Evolutionary conservation across 2,797 vertebrate species (phyloP), one percentile per base, ranked within the genome.

Genomic region (Dallia pectoralis): DNA sequence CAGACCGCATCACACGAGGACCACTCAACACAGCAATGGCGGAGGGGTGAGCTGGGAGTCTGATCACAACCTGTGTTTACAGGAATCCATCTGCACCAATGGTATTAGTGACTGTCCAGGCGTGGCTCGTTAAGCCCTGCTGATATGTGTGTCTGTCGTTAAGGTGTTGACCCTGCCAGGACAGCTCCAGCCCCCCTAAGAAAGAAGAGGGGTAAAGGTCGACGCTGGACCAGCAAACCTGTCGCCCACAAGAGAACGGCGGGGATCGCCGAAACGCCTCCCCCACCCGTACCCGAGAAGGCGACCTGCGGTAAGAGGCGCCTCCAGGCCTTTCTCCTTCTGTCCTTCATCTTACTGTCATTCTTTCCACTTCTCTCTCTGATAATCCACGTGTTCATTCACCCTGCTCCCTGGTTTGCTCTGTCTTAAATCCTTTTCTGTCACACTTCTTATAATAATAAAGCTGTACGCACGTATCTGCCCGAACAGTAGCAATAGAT

Each of bases 221-320:
- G 89, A 40, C 87, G 90, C 48, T 89, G 90, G 88, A 85, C 80
- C 64, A 87, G 86, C 64, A 89, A 69, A 75, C 72, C 90, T 0
- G 5, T 63, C 22, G 2, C 71, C 71, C 22, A 44, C 72, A 92
- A 81, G 81, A 91, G 84, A 81, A 64, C 71, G 19, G 71, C 33
- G 30, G 51, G 64, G 71, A 27, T 62, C 69, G 19, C 70, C 64
- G 74, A 66, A 63, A 81, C 69, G 0, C 75, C 72, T 29, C 82
- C 83, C 71, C 79, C 9, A 47, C 76, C 67, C 16, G 32, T 63
- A 19, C 82, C 86, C 68, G 90, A 87, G 67, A 95, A 94, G 91
- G 90, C 93, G 72, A 96, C 94, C 33, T 97, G 95, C 75, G 93
- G 96, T 97, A 95, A 93, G 95, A 90, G 30, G 44, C 5, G 15